Conservation (phyloP, 1,140 invertebrate species). For the Asbolus verrucosus region DNA sequence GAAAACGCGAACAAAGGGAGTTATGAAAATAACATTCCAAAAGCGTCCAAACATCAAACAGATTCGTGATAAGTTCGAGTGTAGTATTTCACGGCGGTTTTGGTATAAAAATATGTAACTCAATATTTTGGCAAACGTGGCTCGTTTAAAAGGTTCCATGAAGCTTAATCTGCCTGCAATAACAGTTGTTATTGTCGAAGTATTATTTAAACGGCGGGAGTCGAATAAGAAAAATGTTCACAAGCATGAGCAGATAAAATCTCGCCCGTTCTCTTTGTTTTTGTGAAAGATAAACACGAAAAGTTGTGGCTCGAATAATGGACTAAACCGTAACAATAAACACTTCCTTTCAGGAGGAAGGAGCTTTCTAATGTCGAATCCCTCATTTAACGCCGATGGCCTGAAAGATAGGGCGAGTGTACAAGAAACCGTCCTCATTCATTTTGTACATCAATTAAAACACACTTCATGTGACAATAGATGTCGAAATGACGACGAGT, state of each 20-base stretch:
- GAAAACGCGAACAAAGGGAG: background rate
- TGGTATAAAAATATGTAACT: no score
- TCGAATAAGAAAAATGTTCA: no score
- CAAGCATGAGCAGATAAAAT: conserved; percentile 13
- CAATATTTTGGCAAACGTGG: no score
- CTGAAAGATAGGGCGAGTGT: conserved; percentile 7
- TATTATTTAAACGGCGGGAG: no score
- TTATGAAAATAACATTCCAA: conserved; percentile 9
- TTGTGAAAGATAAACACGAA: conserved; percentile 18
- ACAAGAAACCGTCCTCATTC: conserved; percentile 12
- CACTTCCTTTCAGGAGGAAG: conserved; percentile 29
- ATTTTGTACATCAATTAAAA: conserved; percentile 45
- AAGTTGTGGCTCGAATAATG: background rate
- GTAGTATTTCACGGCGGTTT: no score
- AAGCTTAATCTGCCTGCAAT: no score
- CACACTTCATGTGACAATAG: conserved; percentile 39
- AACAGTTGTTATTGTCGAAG: no score
- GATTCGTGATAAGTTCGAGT: no score
- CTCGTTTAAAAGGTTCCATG: no score
- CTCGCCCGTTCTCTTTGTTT: background rate
- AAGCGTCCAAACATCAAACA: conserved; percentile 1
- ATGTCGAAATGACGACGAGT: conserved; percentile 39
- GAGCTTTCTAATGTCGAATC: conserved; percentile 42
- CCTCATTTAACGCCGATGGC: conserved; percentile 33
- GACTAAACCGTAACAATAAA: conserved; percentile 42